Evolutionary conservation across 2,888 invertebrate genomes (phyloP), one percentile per base, ranked within the genome.

Genomic region (Patella caerulea): DNA sequence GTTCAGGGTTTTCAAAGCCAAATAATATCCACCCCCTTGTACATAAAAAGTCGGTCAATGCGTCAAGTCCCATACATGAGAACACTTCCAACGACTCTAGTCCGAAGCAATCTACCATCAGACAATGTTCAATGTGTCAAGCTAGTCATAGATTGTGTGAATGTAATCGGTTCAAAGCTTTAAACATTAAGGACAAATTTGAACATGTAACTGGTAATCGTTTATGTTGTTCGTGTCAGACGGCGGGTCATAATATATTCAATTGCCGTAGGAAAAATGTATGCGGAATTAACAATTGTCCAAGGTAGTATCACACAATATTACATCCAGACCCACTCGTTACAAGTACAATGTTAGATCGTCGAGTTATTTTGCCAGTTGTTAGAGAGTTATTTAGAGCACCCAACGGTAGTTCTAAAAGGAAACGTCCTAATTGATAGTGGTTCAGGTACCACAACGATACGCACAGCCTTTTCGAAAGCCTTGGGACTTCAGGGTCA

Each of bases 71-170:
- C 34, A 34, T 34, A 34, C 4, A 34, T 34, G 5, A 45, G 9
- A 45, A 45, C 45, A 45, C 45, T 45, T 45, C 45, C 45, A 45
- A 45, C 45, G 45, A 45, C 45, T 45, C 45, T 45, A 45, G 45
- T 45, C 45, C 7, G 45, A 45, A 45, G 45, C 45, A 45, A 45
- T 45, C 45, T 45, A 45, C 45, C 45, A 9, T 65, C 65, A 65
- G 19, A 11, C 11, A 5, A 9, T 73, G 73, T 54, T 73, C 52
- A 12, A 19, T 73, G 73, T 73, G 73, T 73, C 52, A 55, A 15
- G 73, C 19, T 24, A n/a, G n/a, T 29, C 53, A 73, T 24, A 34
- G n/a, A 24, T 29, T 73, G 19, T 12, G 19, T n/a, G 24, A n/a
- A n/a, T n/a, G n/a, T n/a, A n/a, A n/a, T n/a, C n/a, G n/a, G n/a